These are phyloP conservation scores for Calidris pygmaea DNA, from an alignment of 2,113 vertebrate species.

Conservation along the genomic window DNA sequence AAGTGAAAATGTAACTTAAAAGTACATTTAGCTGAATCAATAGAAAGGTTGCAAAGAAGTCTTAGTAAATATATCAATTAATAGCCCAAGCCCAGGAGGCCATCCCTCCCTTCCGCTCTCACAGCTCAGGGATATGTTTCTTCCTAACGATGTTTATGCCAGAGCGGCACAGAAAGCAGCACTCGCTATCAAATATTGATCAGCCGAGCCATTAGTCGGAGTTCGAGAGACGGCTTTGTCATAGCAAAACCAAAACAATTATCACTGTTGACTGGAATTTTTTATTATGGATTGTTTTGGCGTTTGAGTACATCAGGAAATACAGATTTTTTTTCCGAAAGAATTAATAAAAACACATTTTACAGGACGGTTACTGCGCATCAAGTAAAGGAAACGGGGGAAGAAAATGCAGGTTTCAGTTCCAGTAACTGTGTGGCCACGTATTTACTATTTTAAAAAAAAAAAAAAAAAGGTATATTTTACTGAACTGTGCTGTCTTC, in stretches of 20 bases:
- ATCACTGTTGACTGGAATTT: neutral
- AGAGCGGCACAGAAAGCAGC: neutral
- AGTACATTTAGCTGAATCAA: neutral
- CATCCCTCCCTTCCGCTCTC: neutral
- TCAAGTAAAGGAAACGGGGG: neutral
- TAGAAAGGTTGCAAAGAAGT: neutral
- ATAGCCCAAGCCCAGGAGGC: neutral
- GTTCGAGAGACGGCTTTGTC: neutral
- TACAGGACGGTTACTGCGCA: neutral
- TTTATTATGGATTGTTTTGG: neutral
- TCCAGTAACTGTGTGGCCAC: neutral
- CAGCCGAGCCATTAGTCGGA: neutral
- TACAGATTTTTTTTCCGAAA: neutral
- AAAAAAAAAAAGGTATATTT: neutral
- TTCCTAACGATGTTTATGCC: neutral
- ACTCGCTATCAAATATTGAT: neutral
- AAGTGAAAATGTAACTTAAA: neutral
- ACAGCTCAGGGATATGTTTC: neutral
- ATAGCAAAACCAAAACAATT: neutral
- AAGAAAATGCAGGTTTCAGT: neutral
- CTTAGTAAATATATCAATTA: neutral
- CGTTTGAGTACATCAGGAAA: neutral
- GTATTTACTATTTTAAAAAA: neutral
- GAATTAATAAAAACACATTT: neutral
- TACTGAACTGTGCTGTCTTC: rapidly evolving